Evolutionary conservation across 1,140 invertebrate species (phyloP).

Genomic region (Triops cancriformis): DNA sequence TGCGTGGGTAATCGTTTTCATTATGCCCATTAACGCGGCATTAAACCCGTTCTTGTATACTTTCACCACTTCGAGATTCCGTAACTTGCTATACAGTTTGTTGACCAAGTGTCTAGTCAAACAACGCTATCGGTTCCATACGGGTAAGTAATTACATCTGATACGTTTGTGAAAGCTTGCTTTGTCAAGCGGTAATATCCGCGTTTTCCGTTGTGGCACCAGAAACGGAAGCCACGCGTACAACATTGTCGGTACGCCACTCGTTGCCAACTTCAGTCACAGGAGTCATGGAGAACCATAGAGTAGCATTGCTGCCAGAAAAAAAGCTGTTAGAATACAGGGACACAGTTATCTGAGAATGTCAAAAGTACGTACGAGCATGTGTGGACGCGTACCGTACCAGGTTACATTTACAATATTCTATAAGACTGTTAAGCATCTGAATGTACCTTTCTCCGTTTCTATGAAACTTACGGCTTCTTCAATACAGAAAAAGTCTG

Average conservation of each 20-base stretch:
- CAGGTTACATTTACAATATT: no score
- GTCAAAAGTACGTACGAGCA: no score
- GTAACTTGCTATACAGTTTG: conserved; percentile 7
- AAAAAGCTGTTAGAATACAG: no score
- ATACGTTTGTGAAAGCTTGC: no score
- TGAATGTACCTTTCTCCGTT: no score
- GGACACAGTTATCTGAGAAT: no score
- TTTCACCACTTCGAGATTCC: conserved; percentile 59
- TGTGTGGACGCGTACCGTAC: no score
- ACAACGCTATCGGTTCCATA: neutral
- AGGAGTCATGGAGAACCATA: neutral
- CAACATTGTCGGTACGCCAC: neutral
- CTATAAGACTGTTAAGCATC: no score
- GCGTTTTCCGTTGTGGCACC: neutral
- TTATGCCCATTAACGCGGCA: conserved; percentile 67
- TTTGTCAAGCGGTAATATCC: neutral
- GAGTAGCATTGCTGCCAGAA: no score
- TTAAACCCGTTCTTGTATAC: conserved; percentile 71
- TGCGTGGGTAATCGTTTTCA: conserved; percentile 65
- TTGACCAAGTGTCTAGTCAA: neutral
- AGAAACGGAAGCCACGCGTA: neutral
- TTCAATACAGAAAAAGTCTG: no score
- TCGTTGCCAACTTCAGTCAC: neutral
- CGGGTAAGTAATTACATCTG: neutral
- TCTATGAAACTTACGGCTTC: no score